Evolutionary conservation across 2,113 vertebrate genomes (phyloP).

Genomic region (Zosterops hypoxanthus): DNA sequence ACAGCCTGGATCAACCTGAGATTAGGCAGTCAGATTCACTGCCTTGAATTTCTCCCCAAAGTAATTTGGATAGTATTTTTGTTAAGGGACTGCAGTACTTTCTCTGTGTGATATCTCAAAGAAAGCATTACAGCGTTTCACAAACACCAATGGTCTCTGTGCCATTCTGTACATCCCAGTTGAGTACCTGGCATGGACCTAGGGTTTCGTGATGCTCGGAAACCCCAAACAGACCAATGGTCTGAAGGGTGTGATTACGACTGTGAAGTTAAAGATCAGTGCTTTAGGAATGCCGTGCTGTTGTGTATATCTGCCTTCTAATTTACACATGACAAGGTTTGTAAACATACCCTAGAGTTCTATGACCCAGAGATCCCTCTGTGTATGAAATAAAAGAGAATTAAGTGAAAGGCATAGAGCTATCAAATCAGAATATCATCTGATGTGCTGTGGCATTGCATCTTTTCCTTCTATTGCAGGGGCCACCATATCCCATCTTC

Average conservation of each 20-base stretch:
- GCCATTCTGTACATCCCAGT: background rate
- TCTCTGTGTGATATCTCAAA: background rate
- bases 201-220: background rate
- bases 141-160: background rate
- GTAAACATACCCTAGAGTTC: background rate
- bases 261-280: background rate
- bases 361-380: background rate
- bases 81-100: background rate
- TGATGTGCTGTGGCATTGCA: fast-evolving
- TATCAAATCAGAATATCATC: background rate
- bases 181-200: background rate
- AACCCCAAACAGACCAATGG: background rate
- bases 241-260: background rate
- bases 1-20: background rate
- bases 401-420: background rate
- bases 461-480: background rate
- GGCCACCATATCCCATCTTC: background rate
- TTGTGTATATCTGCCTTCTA: background rate
- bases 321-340: background rate
- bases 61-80: background rate
- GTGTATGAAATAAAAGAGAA: background rate
- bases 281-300: background rate
- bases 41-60: background rate
- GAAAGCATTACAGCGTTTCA: background rate
- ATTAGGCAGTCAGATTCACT: background rate